These are phyloP conservation scores for Nerophis ophidion DNA, from an alignment of 2,113 vertebrate species.

Conservation along the genomic window DNA sequence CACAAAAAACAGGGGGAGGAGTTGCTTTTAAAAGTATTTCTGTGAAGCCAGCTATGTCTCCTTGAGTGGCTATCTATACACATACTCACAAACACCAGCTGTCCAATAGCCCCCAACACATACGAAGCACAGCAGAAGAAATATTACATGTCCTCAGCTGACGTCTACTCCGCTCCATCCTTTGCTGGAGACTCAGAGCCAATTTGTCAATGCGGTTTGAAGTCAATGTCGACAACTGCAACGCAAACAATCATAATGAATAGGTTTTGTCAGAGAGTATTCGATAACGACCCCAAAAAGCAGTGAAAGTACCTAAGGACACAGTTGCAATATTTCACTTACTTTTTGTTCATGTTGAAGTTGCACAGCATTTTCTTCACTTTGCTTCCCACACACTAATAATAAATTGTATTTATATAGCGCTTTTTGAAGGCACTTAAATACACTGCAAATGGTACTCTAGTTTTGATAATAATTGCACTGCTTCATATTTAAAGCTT, in stretches of 20 bases:
- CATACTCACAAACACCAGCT: slow-evolving; percentile 50
- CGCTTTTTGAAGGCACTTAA: too few relatives aligned
- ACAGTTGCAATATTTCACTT: background rate
- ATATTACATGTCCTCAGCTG: slow-evolving; percentile 48
- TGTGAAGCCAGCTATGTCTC: slow-evolving; percentile 15
- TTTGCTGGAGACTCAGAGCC: slow-evolving; percentile 26
- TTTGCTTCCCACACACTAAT: too few relatives aligned
- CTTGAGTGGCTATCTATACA: slow-evolving; percentile 40
- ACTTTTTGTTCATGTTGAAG: background rate
- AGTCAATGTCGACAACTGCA: slow-evolving; percentile 30
- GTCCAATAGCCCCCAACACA: slow-evolving; percentile 21
- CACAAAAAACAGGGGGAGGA: slow-evolving; percentile 4
- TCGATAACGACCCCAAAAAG: background rate
- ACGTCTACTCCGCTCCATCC: slow-evolving; percentile 20
- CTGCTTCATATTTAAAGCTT: too few relatives aligned
- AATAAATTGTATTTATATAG: too few relatives aligned
- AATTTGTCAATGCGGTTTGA: slow-evolving; percentile 16
- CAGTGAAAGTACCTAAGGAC: background rate
- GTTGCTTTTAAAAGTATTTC: slow-evolving; percentile 20
- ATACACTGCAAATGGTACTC: background rate
- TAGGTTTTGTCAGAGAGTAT: background rate
- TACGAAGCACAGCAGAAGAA: slow-evolving; percentile 23
- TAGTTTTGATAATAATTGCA: background rate
- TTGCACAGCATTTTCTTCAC: background rate
- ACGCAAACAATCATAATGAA: background rate